Percentiles rank a stretch among this genome's conserved stretches.
Conservation (phyloP, 2,113 vertebrate genomes). For the Laterallus jamaicensis region DNA sequence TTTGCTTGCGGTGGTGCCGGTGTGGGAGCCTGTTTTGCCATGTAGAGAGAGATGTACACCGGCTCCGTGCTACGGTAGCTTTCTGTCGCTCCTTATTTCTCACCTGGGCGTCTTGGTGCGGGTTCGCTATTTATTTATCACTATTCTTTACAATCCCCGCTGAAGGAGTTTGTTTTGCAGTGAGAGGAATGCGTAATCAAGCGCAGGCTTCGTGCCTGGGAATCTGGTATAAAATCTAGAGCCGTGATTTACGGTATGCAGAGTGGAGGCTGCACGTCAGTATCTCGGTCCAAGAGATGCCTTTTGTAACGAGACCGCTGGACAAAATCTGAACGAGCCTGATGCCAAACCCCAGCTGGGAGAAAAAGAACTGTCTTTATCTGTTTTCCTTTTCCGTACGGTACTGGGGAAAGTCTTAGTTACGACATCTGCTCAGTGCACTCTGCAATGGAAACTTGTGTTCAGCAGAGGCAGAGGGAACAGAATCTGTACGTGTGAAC, state of each 20-base stretch:
- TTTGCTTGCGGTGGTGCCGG: background rate
- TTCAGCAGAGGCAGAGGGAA: background rate
- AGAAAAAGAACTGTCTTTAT: background rate
- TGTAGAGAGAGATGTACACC: too few species aligned
- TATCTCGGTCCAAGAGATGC: background rate
- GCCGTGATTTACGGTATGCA: background rate
- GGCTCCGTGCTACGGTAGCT: too few species aligned
- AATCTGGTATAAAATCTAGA: background rate
- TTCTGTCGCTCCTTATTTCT: background rate
- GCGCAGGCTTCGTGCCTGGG: background rate
- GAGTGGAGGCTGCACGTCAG: background rate
- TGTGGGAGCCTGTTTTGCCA: too few species aligned
- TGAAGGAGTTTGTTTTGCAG: background rate
- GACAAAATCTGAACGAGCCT: background rate
- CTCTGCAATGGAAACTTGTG: too few species aligned
- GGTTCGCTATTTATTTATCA: too few species aligned
- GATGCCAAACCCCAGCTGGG: background rate
- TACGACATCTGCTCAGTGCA: background rate
- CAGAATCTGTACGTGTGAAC: background rate
- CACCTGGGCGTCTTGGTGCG: background rate
- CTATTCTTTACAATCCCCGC: background rate
- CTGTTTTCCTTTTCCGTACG: background rate
- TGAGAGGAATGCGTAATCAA: rapidly evolving
- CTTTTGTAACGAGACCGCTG: background rate
- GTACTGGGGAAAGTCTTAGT: background rate